Evolutionary conservation across 2,888 invertebrate genomes (phyloP).

Genomic region (Pseudolycoriella hygida): DNA sequence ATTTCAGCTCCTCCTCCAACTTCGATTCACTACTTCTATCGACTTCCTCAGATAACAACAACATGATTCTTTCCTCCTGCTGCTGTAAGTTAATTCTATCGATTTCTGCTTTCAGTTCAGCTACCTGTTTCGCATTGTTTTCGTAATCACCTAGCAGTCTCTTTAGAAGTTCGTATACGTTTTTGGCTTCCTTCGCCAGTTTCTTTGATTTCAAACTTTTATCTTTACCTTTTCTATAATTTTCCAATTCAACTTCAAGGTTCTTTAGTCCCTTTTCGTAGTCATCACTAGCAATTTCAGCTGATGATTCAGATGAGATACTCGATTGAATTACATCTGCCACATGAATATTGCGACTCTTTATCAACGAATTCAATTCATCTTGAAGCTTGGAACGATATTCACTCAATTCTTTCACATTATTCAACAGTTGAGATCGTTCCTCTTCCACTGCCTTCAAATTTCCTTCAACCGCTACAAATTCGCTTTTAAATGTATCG

Average conservation of each 20-base stretch:
- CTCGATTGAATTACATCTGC: neutral
- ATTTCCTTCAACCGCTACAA: slow-evolving; percentile 16
- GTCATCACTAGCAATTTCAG: neutral
- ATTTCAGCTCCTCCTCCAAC: no score
- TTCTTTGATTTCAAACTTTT: slow-evolving; percentile 25
- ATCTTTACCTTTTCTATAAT: slow-evolving; percentile 24
- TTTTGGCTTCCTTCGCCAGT: slow-evolving; percentile 25
- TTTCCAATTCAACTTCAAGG: slow-evolving; percentile 24
- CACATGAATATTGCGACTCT: neutral
- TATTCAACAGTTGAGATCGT: slow-evolving; percentile 16
- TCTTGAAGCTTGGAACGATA: slow-evolving; percentile 8
- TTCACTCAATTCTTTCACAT: slow-evolving; percentile 7
- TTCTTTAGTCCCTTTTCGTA: slow-evolving; percentile 21
- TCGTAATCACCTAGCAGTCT: slow-evolving; percentile 1
- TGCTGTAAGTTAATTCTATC: slow-evolving; percentile 14
- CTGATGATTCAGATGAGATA: neutral
- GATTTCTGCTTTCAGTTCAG: neutral
- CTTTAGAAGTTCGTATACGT: slow-evolving; percentile 14
- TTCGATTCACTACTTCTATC: no score
- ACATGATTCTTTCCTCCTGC: slow-evolving; percentile 14
- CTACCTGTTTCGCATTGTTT: neutral
- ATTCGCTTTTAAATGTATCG: slow-evolving; percentile 15
- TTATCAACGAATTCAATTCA: slow-evolving; percentile 7
- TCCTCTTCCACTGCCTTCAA: slow-evolving; percentile 15
- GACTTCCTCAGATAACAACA: no score